Base-by-base conservation (phyloP, 2,113 vertebrate species). In the Tachuris rubrigastra region DNA sequence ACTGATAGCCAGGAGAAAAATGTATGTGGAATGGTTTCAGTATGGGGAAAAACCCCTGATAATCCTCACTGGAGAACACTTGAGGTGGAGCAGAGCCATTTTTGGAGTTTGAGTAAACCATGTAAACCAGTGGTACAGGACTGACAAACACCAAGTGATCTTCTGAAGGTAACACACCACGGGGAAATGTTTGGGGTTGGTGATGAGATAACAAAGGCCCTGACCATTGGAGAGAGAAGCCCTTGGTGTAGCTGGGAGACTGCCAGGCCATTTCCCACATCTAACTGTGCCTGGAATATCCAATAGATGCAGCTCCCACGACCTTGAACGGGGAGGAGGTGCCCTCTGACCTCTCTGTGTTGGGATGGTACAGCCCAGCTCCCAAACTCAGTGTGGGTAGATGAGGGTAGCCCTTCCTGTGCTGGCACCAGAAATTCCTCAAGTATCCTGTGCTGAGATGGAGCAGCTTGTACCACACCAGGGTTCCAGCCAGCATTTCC, bases 301-400 rank as follows among this genome's bases (percentile, higher is more conserved):
- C 14, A 24, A 14, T 18, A 12, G 31, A 12, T 0, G 0, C 46
- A 53, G 58, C 21, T 79, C 27, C 4, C 20, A 1, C 6, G 8
- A 14, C 41, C 42, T 20, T 19, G 35, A 21, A 27, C 3, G 12
- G 6, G 16, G 47, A 22, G 53, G 25, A 69, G 35, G 28, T 79
- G 27, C 31, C 49, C 12, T 4, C 72, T 33, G 78, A 24, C 30
- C 33, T 79, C 19, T 8, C 22, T 0, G 5, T 4, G 14, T 4
- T 56, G 80, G 60, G 49, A 7, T 31, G 37, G 33, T 19, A 33
- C 60, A 67, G 19, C 55, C 11, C 55, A 46, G 6, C 37, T 69
- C 74, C 49, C 42, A 41, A 4, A 46, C 28, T n/a, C 16, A 4
- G 5, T 10, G 39, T 35, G 71, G 30, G 6, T 19, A 16, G n/a